Evolutionary conservation across 2,797 vertebrate genomes (phyloP), one percentile per base, ranked within the genome.

Genomic region (Todus mexicanus): DNA sequence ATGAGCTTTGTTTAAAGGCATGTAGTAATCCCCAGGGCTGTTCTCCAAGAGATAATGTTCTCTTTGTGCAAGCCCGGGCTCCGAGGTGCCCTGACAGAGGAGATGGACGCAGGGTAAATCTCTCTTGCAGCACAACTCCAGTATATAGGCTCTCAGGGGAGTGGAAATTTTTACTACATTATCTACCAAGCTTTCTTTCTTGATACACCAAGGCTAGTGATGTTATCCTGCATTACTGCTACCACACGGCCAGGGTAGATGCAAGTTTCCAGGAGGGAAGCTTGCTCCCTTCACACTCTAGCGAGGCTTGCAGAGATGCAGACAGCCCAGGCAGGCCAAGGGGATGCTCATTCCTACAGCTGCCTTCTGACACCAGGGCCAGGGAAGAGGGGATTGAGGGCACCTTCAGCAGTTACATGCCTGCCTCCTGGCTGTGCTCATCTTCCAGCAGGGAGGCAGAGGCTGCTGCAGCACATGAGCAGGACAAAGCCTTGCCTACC

Each of bases 31-130:
- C 70, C 59, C 63, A 78, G 73, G 76, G 91, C 85, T 72, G 59
- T 82, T 73, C 63, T 91, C 91, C 92, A 87, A 70, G 51, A 93
- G 89, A 38, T 89, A 94, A 89, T 54, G 56, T 43, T 54, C 43
- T 61, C 84, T 96, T 93, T 89, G 63, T 78, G 76, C 59, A 80
- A 84, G 54, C 51, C 51, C 33, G 77, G 76, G 63, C 89, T 63
- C 65, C 0, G 0, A 84, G 42, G 63, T 35, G 64, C 75, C 64
- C 66, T 82, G 5, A 79, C 56, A 56, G 78, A 77, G 50, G 19
- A 54, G 48, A 83, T 5, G 6, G 40, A 70, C 31, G 42, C 26
- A 15, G 21, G 13, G 25, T 37, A 85, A 80, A 85, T 27, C 75
- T 53, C 79, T 83, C 45, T 23, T 16, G 3, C 48, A 69, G n/a